Base-by-base conservation (phyloP, 2,113 vertebrate species). In the Isichthys henryi region DNA sequence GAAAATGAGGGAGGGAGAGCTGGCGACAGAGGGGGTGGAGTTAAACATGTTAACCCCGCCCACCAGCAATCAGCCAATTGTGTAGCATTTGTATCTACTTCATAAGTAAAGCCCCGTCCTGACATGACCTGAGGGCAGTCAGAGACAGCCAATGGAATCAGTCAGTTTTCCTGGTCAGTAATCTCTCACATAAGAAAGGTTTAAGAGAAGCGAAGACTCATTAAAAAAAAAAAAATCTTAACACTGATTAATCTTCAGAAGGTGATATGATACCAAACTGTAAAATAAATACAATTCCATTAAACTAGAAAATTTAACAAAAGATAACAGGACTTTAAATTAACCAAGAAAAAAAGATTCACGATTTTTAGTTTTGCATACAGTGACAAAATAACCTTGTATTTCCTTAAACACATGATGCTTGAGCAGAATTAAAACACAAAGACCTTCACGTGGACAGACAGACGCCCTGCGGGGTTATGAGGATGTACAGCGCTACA, bases 241-340 rank as follows among this genome's bases (percentile, higher is more conserved):
- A 96, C 93, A 95, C 94, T 95, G 94, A 92, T 88, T 93, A 93
- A 92, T 93, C 92, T 92, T 93, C 91, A 50, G 90, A 90, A 83
- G 91, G 89, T 92, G 92, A 95, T 92, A 94, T 93, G 94, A 95
- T 92, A 88, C 89, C 92, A 92, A 92, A 92, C 92, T 90, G 92
- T 93, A 94, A 95, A 96, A 96, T 96, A 96, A 96, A 96, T 94
- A 94, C 93, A 95, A 94, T 92, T 92, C 93, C 92, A 90, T 95
- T 93, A 93, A 93, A 91, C 93, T 94, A 94, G 90, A 95, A 91
- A 86, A 91, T 70, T 89, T 91, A 92, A 86, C 56, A 87, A 91
- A 92, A 92, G 93, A 94, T 92, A 94, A 93, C 90, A 94, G 94
- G 94, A 94, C 95, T 95, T 95, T 96, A 96, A 96, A 96, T 96